Percentiles rank a stretch among this genome's conserved stretches.
Conservation (phyloP, 2,888 invertebrate species). For the Ferrisia virgata region DNA sequence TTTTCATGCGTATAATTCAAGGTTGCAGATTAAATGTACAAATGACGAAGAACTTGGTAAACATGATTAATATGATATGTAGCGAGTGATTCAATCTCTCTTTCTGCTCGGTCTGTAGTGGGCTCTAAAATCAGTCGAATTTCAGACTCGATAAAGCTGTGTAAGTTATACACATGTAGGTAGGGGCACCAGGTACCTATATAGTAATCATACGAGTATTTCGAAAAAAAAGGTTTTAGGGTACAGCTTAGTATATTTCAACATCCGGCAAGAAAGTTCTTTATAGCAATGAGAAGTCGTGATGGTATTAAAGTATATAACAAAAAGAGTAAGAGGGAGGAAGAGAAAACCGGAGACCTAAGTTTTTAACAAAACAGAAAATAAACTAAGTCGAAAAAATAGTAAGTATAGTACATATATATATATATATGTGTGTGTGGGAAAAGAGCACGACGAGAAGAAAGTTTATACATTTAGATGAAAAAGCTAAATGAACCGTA, state of each 20-base stretch:
- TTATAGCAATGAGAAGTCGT: background rate
- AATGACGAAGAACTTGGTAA: background rate
- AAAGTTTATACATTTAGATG: constrained; percentile 26
- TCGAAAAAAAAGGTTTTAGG: too few species aligned
- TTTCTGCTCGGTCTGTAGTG: too few species aligned
- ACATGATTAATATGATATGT: background rate
- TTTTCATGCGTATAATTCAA: background rate
- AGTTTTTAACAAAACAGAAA: background rate
- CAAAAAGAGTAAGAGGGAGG: background rate
- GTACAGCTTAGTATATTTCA: too few species aligned
- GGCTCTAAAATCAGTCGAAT: too few species aligned
- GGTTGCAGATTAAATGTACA: background rate
- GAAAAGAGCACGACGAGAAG: background rate
- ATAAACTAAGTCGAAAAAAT: background rate
- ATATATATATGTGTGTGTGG: too few species aligned
- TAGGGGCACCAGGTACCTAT: too few species aligned
- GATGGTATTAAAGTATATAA: background rate
- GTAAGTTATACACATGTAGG: too few species aligned
- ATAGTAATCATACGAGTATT: too few species aligned
- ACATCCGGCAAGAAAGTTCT: background rate
- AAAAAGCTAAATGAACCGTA: constrained; percentile 20
- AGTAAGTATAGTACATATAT: too few species aligned
- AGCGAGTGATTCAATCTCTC: too few species aligned
- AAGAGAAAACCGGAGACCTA: background rate
- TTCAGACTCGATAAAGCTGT: too few species aligned